These are phyloP conservation scores for Amphimedon queenslandica DNA, from an alignment of 37 sponge, comb jelly and placozoan species.

Conservation along the genomic window DNA sequence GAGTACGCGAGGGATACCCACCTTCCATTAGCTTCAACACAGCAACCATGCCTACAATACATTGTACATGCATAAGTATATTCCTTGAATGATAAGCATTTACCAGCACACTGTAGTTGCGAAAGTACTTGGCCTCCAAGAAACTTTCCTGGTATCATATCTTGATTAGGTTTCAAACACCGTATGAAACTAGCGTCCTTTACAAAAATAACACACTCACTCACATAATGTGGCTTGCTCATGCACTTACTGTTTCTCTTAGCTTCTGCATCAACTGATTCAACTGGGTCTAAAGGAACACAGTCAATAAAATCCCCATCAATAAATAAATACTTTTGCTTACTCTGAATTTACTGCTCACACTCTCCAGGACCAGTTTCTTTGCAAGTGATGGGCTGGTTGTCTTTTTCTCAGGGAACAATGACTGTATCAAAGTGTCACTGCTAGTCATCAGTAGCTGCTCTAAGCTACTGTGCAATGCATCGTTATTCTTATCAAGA, in stretches of 20 bases:
- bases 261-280: constrained; percentile 78
- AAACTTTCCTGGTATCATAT: constrained; percentile 70
- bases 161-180: constrained; percentile 92
- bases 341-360: constrained; percentile 92
- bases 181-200: constrained; percentile 91
- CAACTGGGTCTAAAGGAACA: constrained; percentile 73
- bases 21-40: constrained; percentile 96
- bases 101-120: constrained; percentile 88
- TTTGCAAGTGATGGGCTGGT: constrained; percentile 49
- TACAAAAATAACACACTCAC: constrained; percentile 1
- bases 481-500: constrained; percentile 95
- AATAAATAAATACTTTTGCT: constrained; percentile 3
- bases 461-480: constrained; percentile 87
- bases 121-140: constrained; percentile 81
- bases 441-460: constrained; percentile 68
- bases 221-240: background rate
- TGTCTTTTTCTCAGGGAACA: constrained; percentile 55
- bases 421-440: constrained; percentile 59
- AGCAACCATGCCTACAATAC: constrained; percentile 83
- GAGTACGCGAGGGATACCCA: constrained; percentile 90
- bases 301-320: no score
- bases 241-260: constrained; percentile 58
- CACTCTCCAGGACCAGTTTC: constrained; percentile 84
- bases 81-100: background rate
- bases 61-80: no score